Evolutionary conservation across 2,797 vertebrate genomes (phyloP), one percentile per base, ranked within the genome.

Genomic region (Catostomus latipinnis): DNA sequence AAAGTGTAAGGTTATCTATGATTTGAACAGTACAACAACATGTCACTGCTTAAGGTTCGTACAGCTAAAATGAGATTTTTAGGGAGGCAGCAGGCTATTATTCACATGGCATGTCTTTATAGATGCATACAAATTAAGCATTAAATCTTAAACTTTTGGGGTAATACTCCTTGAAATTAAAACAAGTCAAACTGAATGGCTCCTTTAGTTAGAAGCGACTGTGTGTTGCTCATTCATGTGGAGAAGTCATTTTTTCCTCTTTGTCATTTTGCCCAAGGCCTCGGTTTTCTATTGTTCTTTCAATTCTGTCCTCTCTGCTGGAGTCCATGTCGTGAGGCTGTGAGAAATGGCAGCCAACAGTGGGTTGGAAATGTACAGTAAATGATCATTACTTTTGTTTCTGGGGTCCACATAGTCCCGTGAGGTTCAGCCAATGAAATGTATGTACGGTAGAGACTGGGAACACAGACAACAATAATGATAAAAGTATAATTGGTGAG

Each of bases 261-360:
- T 67, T 53, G 54, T 18, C 22, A 11, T 60, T 67, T 74, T 22
- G 67, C 74, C 61, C 12, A 14, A 46, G 66, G 73, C 54, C 12
- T 76, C 49, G 34, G 18, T 70, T 61, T 74, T 61, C n/a, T 18
- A 1, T 71, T 70, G 43, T 18, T 68, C 10, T 22, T 45, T n/a
- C 57, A 18, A 34, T 54, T 73, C 71, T 71, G 73, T 83, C 58
- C 56, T 53, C 14, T 54, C 48, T 43, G 48, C 52, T 81, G 57
- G 58, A 46, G 14, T 60, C 65, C 10, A 45, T 43, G 34, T 68
- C 71, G 67, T 61, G 74, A 70, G 56, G 49, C 60, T 53, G 68
- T 69, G 71, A 81, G 74, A 74, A 82, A 74, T 80, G 80, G 65
- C 76, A 83, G 53, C 76, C 57, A 46, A 49, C 16, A 61, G 5